phyloP scores from a whole-genome alignment of 1,140 invertebrate genomes.

The Macrocentrus cingulum region DNA sequence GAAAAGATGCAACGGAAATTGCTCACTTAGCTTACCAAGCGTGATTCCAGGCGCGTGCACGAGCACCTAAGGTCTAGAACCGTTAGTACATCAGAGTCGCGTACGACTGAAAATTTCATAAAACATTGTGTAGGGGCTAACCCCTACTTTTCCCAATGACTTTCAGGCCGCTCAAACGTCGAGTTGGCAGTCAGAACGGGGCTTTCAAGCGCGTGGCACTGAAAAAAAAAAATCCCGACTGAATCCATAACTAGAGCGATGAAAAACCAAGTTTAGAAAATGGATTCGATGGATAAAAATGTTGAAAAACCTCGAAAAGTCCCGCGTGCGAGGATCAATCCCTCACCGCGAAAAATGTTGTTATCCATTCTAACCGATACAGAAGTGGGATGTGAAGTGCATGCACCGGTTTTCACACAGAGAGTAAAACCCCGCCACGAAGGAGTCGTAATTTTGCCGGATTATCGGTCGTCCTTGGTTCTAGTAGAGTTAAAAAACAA shows the following conservation, averaged over 20 bases:
- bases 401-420: background rate
- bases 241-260: background rate
- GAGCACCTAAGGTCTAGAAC: no score
- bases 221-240: background rate
- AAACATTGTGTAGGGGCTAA: no score
- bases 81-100: no score
- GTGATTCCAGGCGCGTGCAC: slow-evolving; percentile 1
- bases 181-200: no score
- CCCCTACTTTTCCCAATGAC: no score
- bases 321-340: background rate
- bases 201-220: no score
- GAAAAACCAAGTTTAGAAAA: background rate
- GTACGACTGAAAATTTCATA: background rate
- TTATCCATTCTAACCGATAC: slow-evolving; percentile 39
- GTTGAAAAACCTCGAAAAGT: background rate
- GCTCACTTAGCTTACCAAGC: background rate
- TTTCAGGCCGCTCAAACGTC: no score
- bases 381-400: slow-evolving; percentile 11
- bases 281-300: slow-evolving; percentile 3
- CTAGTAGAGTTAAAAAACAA: slow-evolving; percentile 21
- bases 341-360: slow-evolving; percentile 15
- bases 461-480: slow-evolving; percentile 16
- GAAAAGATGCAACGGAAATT: slow-evolving; percentile 12
- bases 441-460: background rate
- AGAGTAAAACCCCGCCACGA: background rate